Conservation (phyloP, 1,140 invertebrate genomes). For the Eriosoma lanigerum region DNA sequence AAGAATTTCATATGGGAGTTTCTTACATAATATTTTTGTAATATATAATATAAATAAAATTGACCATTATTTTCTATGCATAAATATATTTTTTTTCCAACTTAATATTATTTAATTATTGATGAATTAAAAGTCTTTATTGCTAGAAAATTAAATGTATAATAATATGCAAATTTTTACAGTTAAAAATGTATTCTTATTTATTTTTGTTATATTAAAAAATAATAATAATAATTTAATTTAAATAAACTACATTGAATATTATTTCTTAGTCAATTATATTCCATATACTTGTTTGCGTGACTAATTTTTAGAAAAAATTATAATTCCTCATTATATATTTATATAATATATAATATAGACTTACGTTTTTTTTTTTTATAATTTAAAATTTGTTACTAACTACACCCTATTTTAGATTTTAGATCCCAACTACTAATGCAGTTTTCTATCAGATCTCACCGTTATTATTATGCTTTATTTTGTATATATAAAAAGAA, state of each 20-base stretch:
- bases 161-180: not conserved
- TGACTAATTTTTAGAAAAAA: slow-evolving; percentile 11
- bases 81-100: not conserved
- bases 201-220: slow-evolving; percentile 4
- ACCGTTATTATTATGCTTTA: slow-evolving; percentile 28
- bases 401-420: slow-evolving; percentile 44
- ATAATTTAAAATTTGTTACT: slow-evolving; percentile 20
- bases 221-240: not conserved
- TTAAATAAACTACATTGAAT: not conserved
- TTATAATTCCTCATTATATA: not conserved
- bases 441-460: slow-evolving; percentile 51
- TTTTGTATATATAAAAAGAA: not conserved
- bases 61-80: slow-evolving; percentile 9
- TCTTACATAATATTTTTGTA: slow-evolving; percentile 17
- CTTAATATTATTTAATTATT: slow-evolving; percentile 5
- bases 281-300: not conserved
- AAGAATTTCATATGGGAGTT: not conserved
- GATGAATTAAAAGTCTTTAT: slow-evolving; percentile 2
- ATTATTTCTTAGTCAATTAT: slow-evolving; percentile 25
- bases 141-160: not conserved
- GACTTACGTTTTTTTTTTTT: slow-evolving; percentile 1
- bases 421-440: slow-evolving; percentile 46
- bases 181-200: not conserved
- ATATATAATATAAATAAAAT: not conserved
- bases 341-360: not conserved